phyloP scores from a whole-genome alignment of 2,113 vertebrate genomes.

The Heterotis niloticus region DNA sequence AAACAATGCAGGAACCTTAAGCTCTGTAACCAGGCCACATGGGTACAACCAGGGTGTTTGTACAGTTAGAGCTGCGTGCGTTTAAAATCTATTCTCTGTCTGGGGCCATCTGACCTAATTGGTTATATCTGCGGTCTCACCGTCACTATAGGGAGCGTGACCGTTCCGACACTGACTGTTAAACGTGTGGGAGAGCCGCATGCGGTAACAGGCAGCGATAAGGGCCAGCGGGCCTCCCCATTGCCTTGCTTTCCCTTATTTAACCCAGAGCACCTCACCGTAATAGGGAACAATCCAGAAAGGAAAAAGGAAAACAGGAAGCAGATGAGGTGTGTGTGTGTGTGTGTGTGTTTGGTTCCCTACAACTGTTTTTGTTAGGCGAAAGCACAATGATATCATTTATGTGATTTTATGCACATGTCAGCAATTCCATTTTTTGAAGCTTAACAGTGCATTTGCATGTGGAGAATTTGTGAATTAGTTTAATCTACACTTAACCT shows the following conservation, averaged over 20 bases:
- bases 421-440: neutral
- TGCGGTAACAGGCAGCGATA: constrained; percentile 18
- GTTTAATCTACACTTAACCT: neutral
- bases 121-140: constrained; percentile 2
- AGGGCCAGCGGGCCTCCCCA: neutral
- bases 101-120: constrained; percentile 9
- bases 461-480: neutral
- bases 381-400: neutral
- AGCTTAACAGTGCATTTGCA: neutral
- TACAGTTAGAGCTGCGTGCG: neutral
- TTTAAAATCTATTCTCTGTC: neutral
- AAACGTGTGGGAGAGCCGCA: neutral
- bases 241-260: constrained; percentile 10
- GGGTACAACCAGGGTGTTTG: neutral
- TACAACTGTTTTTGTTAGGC: neutral
- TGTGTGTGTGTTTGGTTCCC: constrained; percentile 12
- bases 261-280: constrained; percentile 23
- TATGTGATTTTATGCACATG: neutral
- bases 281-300: constrained; percentile 1
- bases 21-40: too few species aligned
- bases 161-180: neutral
- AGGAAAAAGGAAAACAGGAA: neutral
- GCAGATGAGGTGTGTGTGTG: neutral
- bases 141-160: neutral
- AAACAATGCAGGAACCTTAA: too few species aligned